Conservation (phyloP, 1,140 invertebrate species). For the Vollenhovia emeryi region DNA sequence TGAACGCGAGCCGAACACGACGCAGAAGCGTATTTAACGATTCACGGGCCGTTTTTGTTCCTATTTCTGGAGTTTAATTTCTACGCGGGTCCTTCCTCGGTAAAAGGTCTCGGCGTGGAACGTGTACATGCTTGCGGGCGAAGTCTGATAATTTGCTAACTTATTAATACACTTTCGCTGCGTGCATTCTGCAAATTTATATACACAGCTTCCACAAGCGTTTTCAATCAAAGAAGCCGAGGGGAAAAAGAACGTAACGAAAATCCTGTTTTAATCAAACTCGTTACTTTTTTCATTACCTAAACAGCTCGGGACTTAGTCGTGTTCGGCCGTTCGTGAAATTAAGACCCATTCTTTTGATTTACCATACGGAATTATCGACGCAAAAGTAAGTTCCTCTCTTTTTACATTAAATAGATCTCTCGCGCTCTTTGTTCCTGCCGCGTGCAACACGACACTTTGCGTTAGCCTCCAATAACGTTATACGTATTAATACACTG, state of each 20-base stretch:
- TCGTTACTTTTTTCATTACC: neutral
- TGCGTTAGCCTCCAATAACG: too few relatives aligned
- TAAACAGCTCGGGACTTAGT: too few relatives aligned
- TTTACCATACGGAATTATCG: too few relatives aligned
- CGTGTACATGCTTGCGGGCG: neutral
- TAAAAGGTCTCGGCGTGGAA: neutral
- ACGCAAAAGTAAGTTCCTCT: too few relatives aligned
- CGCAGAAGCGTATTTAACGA: constrained; percentile 10
- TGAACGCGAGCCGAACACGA: neutral
- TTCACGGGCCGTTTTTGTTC: constrained; percentile 31
- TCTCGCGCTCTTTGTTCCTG: too few relatives aligned
- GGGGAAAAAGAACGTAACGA: neutral
- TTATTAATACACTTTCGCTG: neutral
- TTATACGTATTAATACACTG: too few relatives aligned
- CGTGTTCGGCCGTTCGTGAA: too few relatives aligned
- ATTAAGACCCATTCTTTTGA: too few relatives aligned
- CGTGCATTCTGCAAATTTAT: neutral
- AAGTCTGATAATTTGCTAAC: neutral
- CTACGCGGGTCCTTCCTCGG: constrained; percentile 3
- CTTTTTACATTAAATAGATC: too few relatives aligned
- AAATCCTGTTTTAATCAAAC: too few relatives aligned
- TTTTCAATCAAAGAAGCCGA: neutral
- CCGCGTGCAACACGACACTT: too few relatives aligned
- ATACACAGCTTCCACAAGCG: neutral
- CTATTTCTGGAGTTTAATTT: constrained; percentile 49